Evolutionary conservation across 2,113 vertebrate species (phyloP), one percentile per base, ranked within the genome.

Genomic region (Rhineura floridana): DNA sequence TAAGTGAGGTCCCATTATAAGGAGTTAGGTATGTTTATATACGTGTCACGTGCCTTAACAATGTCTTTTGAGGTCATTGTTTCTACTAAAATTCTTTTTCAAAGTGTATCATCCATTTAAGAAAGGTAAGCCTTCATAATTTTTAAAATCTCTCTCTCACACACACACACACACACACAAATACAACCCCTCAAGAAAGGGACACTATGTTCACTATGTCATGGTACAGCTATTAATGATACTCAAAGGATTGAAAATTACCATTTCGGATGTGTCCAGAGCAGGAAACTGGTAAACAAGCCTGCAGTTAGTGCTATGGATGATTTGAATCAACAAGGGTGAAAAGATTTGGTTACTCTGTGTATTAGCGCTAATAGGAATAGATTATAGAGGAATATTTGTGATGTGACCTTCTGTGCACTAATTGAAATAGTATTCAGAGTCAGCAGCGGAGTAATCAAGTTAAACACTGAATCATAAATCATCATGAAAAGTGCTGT

Each of bases 381-480:
- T 99, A 99, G 99, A 99, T 99, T 99, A 99, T 99, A 98, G 98
- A 98, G 98, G 98, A 98, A 99, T 99, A 98, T 99, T 99, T 98
- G 98, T 97, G 98, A 98, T 99, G 98, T 99, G 99, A 99, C 98
- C 99, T 99, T 99, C 98, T 98, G 98, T 98, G 98, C 98, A 98
- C 98, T 99, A 99, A 99, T 99, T 99, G 99, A 99, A 99, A 99
- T 99, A 99, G 98, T 99, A 99, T 98, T 99, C 98, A 97, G 98
- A 99, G 98, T 99, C 98, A 99, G 99, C 99, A 99, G 97, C 97
- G 97, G 98, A 98, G 98, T 99, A 99, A 99, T 99, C 99, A 99
- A 99, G 98, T 99, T 99, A 99, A 99, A 99, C 99, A 99, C 97
- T 97, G 98, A 98, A 99, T 99, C 99, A 99, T 99, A 99, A 99